phyloP scores from a whole-genome alignment of 2,113 vertebrate genomes.

The Mesitornis unicolor region DNA sequence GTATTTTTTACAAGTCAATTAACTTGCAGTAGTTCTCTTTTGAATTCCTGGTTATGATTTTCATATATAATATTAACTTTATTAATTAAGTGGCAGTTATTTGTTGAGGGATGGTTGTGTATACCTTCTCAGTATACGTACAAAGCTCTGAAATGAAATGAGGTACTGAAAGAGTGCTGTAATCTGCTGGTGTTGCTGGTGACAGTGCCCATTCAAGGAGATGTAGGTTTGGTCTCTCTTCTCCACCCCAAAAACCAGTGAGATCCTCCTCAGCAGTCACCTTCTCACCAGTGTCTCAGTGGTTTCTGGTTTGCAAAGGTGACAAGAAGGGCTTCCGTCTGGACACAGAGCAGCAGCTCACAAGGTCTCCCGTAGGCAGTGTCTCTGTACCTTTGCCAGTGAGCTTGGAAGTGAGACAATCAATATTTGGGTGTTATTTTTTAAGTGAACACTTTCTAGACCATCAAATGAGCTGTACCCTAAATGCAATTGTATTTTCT shows the following conservation, averaged over 20 bases:
- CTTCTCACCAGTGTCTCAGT: neutral
- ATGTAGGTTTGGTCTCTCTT: neutral
- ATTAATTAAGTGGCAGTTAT: neutral
- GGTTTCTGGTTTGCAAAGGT: neutral
- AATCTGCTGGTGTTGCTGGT: neutral
- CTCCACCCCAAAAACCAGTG: neutral
- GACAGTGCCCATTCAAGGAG: neutral
- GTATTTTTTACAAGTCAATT: neutral
- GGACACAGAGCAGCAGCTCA: neutral
- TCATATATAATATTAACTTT: neutral
- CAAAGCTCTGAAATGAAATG: neutral
- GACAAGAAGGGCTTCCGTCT: neutral
- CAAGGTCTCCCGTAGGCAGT: neutral
- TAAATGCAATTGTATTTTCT: neutral
- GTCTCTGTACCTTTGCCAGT: neutral
- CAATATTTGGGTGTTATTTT: neutral
- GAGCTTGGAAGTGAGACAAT: neutral
- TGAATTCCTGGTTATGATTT: neutral
- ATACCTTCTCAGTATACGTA: neutral
- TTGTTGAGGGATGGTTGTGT: too few species aligned
- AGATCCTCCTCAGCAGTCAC: neutral
- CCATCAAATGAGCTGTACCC: neutral
- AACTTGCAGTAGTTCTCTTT: neutral
- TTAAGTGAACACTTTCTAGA: neutral
- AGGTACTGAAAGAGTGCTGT: neutral